Base-by-base conservation (phyloP, 2,888 invertebrate genomes). In the Norana najaformis region DNA sequence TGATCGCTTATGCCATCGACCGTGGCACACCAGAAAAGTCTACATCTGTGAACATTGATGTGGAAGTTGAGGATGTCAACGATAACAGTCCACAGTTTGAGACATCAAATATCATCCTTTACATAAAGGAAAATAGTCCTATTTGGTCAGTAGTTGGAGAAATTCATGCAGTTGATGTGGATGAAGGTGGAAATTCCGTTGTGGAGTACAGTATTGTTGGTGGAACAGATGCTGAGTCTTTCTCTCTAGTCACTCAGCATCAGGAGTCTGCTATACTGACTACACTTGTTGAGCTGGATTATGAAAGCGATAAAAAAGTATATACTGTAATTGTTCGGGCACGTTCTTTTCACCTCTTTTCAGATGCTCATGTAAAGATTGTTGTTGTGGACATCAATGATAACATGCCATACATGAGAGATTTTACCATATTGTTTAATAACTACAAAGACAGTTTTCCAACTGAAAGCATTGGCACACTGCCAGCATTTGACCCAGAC, bases 121-220 rank as follows among this genome's bases (percentile, higher is more conserved):
- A 97, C 94, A 97, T 99, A 8, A 96, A 97, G 0, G 99, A 99
- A 95, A 99, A 99, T 94, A 98, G 98, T n/a, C 98, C 99, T 0
- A 96, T 98, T 0, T 99, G 83, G 0, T 98, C 98, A 0, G 97
- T 97, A 0, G 98, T 99, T 0, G 98, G 98, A 0, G 97, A 93
- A 97, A 97, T 98, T 91, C 96, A 97, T 93, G 99, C 99, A 0
- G 96, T 96, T 0, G 99, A 99, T 94, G 97, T 97, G 0, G 99
- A 99, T 95, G 96, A 97, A 90, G 99, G 98, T 0, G 96, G 97
- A 30, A 99, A 99, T 95, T 98, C 98, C 0, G 96, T 97, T 0
- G 97, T 99, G 0, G 97, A 98, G 93, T 99, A 99, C 95, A 97
- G 98, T 23, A 98, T 99, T 83, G 98, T 3, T 97, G 98, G 92